phyloP scores from a whole-genome alignment of 1,140 invertebrate genomes.

The Caenorhabditis brenneri region DNA sequence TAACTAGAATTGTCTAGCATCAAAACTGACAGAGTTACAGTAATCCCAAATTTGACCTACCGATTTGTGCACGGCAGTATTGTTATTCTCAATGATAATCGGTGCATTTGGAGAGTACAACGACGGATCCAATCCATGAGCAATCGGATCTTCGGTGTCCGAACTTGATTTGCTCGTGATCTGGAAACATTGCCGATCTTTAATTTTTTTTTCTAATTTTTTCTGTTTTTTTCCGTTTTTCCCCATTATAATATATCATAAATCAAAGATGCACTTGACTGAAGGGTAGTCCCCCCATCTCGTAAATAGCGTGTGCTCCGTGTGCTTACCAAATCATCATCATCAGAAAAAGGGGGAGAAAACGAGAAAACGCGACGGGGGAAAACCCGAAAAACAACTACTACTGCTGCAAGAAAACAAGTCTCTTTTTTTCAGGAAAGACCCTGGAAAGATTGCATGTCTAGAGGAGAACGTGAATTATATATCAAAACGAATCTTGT shows the following conservation, averaged over 20 bases:
- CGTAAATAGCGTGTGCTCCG: background rate
- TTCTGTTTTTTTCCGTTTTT: background rate
- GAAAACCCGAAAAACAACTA: background rate
- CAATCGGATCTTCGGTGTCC: constrained; percentile 62
- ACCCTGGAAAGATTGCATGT: background rate
- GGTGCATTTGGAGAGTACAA: constrained; percentile 55
- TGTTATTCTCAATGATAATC: constrained; percentile 19
- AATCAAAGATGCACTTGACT: background rate
- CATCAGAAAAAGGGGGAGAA: background rate
- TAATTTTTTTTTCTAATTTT: constrained; percentile 53
- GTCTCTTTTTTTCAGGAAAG: background rate
- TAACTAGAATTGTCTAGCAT: no score
- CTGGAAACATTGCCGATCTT: constrained; percentile 55
- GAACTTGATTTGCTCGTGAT: constrained; percentile 60
- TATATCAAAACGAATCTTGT: background rate
- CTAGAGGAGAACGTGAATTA: constrained; percentile 14
- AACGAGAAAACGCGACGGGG: no score
- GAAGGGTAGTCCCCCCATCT: background rate
- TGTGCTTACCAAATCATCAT: background rate
- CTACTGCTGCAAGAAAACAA: background rate
- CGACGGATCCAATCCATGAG: constrained; percentile 64
- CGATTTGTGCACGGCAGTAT: background rate
- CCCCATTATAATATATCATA: background rate
- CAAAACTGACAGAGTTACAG: no score
- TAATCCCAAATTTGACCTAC: background rate